Base-by-base conservation (phyloP, 2,113 vertebrate genomes). In the Callaeas wilsoni region DNA sequence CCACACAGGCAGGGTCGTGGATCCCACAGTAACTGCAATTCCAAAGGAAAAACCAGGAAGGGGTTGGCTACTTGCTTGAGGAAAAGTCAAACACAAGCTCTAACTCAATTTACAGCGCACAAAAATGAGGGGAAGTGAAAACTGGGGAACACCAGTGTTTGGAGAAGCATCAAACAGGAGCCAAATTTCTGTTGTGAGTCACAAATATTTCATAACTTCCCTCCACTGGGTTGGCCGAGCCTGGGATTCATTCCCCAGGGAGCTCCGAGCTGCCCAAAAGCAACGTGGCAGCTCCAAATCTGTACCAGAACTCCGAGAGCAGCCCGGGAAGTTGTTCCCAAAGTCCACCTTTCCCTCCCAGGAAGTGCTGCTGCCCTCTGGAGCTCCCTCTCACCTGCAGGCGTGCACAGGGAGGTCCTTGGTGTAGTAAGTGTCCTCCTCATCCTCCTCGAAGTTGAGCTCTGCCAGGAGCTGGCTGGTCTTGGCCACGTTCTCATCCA, bases 401-500 rank as follows among this genome's bases (percentile, higher is more conserved):
- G 99, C 99, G 12, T 99, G 99, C 69, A 99, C 94, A 3, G 99
- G 99, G 55, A 99, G 98, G 50, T 99, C 99, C 98, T 99, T 99
- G 37, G 99, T 99, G 96, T 99, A 99, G 33, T 99, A 99, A 1
- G 99, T 99, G 81, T 99, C 99, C 73, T 99, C 99, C 68, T 99
- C 99, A 73, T 99, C 99, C 91, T 99, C 99, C 75, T 99, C 99
- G 30, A 99, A 99, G 96, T 99, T 99, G 49, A 99, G 90, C 93
- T 99, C 99, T 3, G 99, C 99, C 97, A 99, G 94, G 55, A 99
- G 97, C 96, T 99, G 99, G 96, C 99, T 99, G 88, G 99, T 98
- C 97, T 99, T 99, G 71, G 98, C 98, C 92, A 99, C 99, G 0
- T 97, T 98, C 92, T 99, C 99, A 55, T 99, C 99, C 87, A 98